Percentiles rank a stretch among this genome's conserved stretches.
These are phyloP conservation scores for Ctenomys sociabilis DNA, from an alignment of 2,113 vertebrate genomes.

Conservation along the genomic window DNA sequence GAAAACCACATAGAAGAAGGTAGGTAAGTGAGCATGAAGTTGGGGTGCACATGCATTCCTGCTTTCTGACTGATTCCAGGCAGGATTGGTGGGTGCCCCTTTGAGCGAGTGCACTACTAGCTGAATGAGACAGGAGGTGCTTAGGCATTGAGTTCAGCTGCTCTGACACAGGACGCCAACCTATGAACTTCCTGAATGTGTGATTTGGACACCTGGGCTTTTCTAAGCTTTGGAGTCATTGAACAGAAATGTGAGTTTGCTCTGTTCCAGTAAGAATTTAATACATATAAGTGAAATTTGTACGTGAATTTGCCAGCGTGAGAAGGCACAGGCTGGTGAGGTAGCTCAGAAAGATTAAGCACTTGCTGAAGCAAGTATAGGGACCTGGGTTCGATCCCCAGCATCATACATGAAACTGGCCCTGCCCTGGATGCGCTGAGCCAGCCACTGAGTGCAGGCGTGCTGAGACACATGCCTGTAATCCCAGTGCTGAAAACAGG, in stretches of 20 bases:
- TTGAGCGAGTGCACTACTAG: neutral
- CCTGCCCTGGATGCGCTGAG: too few species aligned
- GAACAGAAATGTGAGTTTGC: neutral
- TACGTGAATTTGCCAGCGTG: neutral
- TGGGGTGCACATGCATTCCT: neutral
- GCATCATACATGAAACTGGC: too few species aligned
- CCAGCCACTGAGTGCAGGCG: too few species aligned
- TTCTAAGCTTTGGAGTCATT: neutral
- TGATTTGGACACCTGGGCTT: neutral
- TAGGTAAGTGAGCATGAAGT: neutral
- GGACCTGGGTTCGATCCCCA: too few species aligned
- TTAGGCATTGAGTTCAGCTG: neutral
- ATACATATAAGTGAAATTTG: neutral
- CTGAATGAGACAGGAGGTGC: neutral
- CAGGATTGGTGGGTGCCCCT: neutral
- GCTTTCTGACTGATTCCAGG: neutral
- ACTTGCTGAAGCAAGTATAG: too few species aligned
- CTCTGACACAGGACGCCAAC: neutral
- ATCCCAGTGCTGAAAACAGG: too few species aligned
- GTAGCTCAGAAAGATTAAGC: too few species aligned
- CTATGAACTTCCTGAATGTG: neutral
- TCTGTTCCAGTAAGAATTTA: neutral
- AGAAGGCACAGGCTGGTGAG: neutral
- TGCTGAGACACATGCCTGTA: too few species aligned
- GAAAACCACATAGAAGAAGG: neutral